Percentiles rank a stretch among this genome's conserved stretches.
Conservation (phyloP, 2,113 vertebrate species). For the Isurus oxyrinchus region DNA sequence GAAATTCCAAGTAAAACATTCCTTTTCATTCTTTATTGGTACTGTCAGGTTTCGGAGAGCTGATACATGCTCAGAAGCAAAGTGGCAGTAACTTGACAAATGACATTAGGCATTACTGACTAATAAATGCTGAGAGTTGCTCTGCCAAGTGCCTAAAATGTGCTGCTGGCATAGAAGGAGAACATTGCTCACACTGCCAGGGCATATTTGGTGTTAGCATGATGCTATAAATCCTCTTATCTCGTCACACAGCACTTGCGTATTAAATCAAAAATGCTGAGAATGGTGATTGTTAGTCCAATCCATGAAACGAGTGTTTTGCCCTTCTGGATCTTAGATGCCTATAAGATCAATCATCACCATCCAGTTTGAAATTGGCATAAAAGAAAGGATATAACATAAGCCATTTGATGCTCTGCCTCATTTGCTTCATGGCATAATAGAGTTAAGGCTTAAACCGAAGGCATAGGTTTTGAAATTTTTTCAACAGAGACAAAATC, state of each 20-base stretch:
- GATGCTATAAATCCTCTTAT: slow-evolving; percentile 29
- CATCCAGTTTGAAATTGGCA: slow-evolving; percentile 13
- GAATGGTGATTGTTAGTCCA: slow-evolving; percentile 24
- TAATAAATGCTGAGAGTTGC: not conserved
- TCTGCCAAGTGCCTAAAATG: not conserved
- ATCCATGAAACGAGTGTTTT: not conserved
- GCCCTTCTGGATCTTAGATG: slow-evolving; percentile 24
- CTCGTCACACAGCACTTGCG: slow-evolving; percentile 28
- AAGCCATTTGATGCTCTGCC: not conserved
- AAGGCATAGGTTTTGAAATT: not conserved
- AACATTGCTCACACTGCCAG: not conserved
- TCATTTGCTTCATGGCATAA: not conserved
- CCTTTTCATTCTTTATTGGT: not conserved
- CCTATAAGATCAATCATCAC: not conserved
- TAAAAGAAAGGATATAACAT: not conserved
- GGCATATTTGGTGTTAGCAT: slow-evolving; percentile 9
- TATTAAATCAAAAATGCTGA: slow-evolving; percentile 18
- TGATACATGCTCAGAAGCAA: not conserved
- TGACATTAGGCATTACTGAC: not conserved
- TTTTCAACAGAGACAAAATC: not conserved
- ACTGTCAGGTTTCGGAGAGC: not conserved
- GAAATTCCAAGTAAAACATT: not conserved
- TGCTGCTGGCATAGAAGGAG: slow-evolving; percentile 7
- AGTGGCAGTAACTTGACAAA: not conserved
- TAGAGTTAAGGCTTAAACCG: not conserved